Base-by-base conservation (phyloP, 2,888 invertebrate species). In the Keiferia lycopersicella region DNA sequence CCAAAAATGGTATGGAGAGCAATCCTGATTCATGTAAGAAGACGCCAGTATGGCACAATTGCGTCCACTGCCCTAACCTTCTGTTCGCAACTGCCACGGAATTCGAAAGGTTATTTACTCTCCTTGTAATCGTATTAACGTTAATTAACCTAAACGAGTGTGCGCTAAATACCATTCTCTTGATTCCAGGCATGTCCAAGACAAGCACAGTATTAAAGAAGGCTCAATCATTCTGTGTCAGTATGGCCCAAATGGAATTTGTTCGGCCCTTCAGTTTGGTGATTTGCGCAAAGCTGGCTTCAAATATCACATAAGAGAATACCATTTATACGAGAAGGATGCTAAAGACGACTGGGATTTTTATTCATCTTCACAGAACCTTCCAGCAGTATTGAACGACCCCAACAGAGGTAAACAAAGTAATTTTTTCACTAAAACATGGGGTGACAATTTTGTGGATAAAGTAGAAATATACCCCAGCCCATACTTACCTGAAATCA, bases 401-500 rank as follows among this genome's bases (percentile, higher is more conserved):
- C 99, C 99, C 0, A 95, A 96, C 68, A 95, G 96, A 79, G 96
- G 98, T 70, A 99, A 98, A 86, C 96, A 97, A 83, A 94, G 94
- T 69, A 95, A 98, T 84, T 98, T 99, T 80, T 98, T 99, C 79
- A 98, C 98, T 0, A 98, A 97, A 84, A 98, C 98, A 67, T 99
- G 99, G 99, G 99, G 99, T 56, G 98, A 98, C 77, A 93, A 94
- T 66, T 99, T 99, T 87, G 94, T 98, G 20, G 98, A 98, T 68
- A 95, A 96, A 75, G 92, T 93, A 30, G 94, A 95, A 57, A 94
- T 98, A 73, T 93, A 95, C 48, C 94, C 95, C 71, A 96, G 96
- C 74, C 94, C 95, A 0, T 95, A 96, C 82, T 88, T 98, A 72
- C 97, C 97, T 50, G 96, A 97, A 75, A 95, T 99, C 66, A 95